These are phyloP conservation scores for Pristionchus japonicus DNA, from an alignment of 2,888 invertebrate species.

Conservation along the genomic window DNA sequence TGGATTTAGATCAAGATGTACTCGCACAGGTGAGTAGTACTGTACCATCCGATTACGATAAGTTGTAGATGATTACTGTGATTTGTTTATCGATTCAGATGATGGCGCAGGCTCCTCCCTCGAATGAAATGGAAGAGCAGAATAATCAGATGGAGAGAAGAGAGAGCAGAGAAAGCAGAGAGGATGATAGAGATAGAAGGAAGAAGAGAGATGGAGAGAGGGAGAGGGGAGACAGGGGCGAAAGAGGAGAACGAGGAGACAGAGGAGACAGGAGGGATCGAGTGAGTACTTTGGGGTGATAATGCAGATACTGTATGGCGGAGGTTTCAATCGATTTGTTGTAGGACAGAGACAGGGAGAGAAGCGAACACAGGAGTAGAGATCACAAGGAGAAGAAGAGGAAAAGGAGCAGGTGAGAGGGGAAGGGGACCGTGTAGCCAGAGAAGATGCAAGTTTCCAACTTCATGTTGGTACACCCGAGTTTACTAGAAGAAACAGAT, in stretches of 20 bases:
- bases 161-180: conserved; percentile 17
- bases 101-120: conserved; percentile 1
- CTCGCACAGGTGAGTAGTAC: not conserved
- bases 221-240: conserved; percentile 11
- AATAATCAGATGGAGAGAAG: conserved; percentile 1
- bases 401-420: conserved; percentile 37
- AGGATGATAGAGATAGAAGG: conserved; percentile 21
- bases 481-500: not conserved
- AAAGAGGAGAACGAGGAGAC: conserved; percentile 21
- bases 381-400: conserved; percentile 46
- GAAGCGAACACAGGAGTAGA: not conserved
- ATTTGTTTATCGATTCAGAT: not conserved
- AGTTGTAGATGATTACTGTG: not conserved
- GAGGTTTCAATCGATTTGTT: not conserved
- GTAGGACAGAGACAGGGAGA: conserved; percentile 48
- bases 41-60: not conserved
- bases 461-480: conserved; percentile 80
- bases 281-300: conserved; percentile 19
- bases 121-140: conserved; percentile 5
- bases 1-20: conserved; percentile 27
- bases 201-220: conserved; percentile 30
- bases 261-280: conserved; percentile 21
- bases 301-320: conserved; percentile 3
- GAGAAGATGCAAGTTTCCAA: conserved; percentile 99
- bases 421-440: conserved; percentile 98